phyloP scores from a whole-genome alignment of 1,140 invertebrate species.

The Radopholus similis region DNA sequence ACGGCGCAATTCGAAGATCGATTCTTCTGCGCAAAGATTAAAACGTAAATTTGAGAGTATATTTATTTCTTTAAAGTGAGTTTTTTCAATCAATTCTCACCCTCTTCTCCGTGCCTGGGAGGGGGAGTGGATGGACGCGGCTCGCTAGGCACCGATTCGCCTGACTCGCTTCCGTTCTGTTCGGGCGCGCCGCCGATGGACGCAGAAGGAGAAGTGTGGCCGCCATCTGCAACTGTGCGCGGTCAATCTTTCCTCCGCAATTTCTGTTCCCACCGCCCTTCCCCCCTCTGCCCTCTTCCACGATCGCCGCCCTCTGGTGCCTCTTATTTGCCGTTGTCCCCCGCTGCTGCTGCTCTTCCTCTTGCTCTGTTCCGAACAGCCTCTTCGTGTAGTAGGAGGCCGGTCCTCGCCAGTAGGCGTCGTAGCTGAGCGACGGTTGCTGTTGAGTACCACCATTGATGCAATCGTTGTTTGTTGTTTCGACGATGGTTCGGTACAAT shows the following conservation, averaged over 20 bases:
- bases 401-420: constrained; percentile 16
- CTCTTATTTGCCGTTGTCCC: not conserved
- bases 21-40: too few species aligned
- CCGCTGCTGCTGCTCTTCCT: constrained; percentile 3
- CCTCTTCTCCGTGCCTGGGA: not conserved
- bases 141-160: constrained; percentile 11
- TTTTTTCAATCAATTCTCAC: not conserved
- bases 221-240: not conserved
- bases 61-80: too few species aligned
- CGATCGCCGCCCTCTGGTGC: too few species aligned
- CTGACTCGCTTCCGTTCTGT: constrained; percentile 6
- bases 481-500: too few species aligned
- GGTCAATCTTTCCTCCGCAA: not conserved
- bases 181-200: not conserved
- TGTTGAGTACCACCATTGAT: too few species aligned
- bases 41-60: too few species aligned
- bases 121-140: constrained; percentile 1
- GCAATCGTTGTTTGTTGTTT: too few species aligned
- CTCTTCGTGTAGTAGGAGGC: constrained; percentile 6
- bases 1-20: too few species aligned
- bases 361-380: constrained; percentile 7
- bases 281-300: not conserved
- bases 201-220: not conserved
- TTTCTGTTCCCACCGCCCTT: not conserved
- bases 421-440: too few species aligned